Conservation (phyloP, 2,113 vertebrate species). For the Syrrhaptes paradoxus region DNA sequence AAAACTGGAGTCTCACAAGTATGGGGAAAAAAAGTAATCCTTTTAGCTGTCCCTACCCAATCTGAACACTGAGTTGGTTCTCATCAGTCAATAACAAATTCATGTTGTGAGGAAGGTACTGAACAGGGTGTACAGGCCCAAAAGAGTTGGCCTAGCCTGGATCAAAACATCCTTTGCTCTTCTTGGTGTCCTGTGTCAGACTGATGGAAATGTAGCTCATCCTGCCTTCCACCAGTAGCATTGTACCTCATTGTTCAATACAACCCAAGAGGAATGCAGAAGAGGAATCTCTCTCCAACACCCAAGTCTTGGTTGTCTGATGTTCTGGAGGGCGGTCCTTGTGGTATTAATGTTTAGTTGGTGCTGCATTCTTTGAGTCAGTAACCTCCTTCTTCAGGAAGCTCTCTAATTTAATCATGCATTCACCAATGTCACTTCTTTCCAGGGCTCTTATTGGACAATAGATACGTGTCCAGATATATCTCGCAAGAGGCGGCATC, state of each 20-base stretch:
- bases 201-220: neutral
- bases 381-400: neutral
- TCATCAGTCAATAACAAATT: neutral
- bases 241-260: neutral
- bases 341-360: neutral
- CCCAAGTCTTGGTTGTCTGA: rapidly evolving
- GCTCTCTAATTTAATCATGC: neutral
- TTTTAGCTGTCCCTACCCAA: neutral
- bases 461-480: constrained; percentile 89
- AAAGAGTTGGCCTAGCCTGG: neutral
- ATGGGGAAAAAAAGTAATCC: neutral
- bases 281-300: neutral
- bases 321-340: neutral
- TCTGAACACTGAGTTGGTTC: neutral
- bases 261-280: neutral
- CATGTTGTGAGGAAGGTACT: neutral
- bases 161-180: neutral
- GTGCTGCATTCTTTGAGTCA: neutral
- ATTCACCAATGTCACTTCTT: constrained; percentile 38
- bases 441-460: constrained; percentile 96
- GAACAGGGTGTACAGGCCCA: neutral
- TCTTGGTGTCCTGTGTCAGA: neutral
- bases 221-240: neutral
- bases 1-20: neutral
- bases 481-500: constrained; percentile 87